phyloP scores from a whole-genome alignment of 2,888 invertebrate species.

The Lepidochrysops patricia region DNA sequence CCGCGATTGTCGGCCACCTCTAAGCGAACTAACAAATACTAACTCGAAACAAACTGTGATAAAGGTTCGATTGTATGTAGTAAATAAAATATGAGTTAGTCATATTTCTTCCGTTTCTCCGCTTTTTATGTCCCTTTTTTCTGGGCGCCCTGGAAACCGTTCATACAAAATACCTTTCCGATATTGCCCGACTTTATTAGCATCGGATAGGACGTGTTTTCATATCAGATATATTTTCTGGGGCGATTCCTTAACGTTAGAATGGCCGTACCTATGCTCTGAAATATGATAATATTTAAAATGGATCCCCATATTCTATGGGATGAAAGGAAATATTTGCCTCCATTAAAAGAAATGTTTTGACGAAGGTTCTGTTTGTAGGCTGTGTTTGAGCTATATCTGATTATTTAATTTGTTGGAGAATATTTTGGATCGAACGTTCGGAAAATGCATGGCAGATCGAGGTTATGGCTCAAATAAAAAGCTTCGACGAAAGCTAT shows the following conservation, averaged over 20 bases:
- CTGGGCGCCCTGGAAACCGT: conserved; percentile 62
- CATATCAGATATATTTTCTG: conserved; percentile 64
- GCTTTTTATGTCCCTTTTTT: conserved; percentile 66
- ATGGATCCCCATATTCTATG: conserved; percentile 6
- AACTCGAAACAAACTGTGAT: conserved; percentile 67
- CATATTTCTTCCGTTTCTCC: conserved; percentile 71
- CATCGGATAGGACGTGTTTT: conserved; percentile 68
- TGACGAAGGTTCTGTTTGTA: conserved; percentile 16
- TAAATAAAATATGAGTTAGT: conserved; percentile 74
- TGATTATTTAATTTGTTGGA: neutral
- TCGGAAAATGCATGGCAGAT: conserved; percentile 31
- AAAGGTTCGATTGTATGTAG: conserved; percentile 72
- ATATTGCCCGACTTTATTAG: conserved; percentile 71
- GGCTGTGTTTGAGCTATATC: neutral
- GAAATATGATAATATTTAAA: conserved; percentile 12
- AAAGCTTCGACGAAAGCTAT: conserved; percentile 71
- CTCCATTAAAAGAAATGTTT: neutral
- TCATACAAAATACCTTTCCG: conserved; percentile 70
- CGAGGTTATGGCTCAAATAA: conserved; percentile 61
- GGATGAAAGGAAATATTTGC: conserved; percentile 7
- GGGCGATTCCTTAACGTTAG: conserved; percentile 52
- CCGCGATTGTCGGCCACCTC: conserved; percentile 31
- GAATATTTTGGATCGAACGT: neutral
- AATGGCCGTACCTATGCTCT: conserved; percentile 25
- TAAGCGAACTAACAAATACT: conserved; percentile 57